These are phyloP conservation scores for Cephalotes varians DNA, from an alignment of 2,888 invertebrate genomes.

Conservation along the genomic window DNA sequence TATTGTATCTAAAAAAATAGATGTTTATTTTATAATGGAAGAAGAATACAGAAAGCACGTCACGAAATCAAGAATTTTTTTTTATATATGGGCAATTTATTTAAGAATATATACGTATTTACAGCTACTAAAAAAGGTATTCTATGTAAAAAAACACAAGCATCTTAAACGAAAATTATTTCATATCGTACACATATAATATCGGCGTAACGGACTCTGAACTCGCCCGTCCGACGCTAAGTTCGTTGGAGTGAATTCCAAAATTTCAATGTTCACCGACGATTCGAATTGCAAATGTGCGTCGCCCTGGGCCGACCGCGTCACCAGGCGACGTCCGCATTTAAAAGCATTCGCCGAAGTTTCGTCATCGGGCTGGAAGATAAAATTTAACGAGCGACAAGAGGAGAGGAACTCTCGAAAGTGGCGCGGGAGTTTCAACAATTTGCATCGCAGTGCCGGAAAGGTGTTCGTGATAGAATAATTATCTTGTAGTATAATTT, in stretches of 20 bases:
- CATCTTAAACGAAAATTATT: not conserved
- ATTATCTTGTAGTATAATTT: not conserved
- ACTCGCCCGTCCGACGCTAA: conserved; percentile 64
- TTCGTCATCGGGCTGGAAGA: conserved; percentile 55
- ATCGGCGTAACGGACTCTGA: conserved; percentile 36
- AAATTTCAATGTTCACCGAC: conserved; percentile 79
- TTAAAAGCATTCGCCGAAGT: conserved; percentile 75
- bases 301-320: conserved; percentile 47
- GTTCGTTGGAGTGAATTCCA: conserved; percentile 77
- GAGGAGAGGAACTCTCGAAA: conserved; percentile 25
- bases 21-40: not conserved
- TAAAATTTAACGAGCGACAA: conserved; percentile 52
- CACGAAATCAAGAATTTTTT: not conserved
- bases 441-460: conserved; percentile 27
- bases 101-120: not conserved
- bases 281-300: conserved; percentile 82
- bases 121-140: not conserved
- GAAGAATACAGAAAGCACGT: not conserved
- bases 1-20: not conserved
- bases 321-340: conserved; percentile 63
- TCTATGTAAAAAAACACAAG: not conserved
- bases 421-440: conserved; percentile 18
- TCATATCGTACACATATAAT: conserved; percentile 3
- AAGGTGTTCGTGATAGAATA: conserved; percentile 10
- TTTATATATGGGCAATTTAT: not conserved